Conservation (phyloP, 92 coral and sea anemone genomes). For the Paragorgia papillata region DNA sequence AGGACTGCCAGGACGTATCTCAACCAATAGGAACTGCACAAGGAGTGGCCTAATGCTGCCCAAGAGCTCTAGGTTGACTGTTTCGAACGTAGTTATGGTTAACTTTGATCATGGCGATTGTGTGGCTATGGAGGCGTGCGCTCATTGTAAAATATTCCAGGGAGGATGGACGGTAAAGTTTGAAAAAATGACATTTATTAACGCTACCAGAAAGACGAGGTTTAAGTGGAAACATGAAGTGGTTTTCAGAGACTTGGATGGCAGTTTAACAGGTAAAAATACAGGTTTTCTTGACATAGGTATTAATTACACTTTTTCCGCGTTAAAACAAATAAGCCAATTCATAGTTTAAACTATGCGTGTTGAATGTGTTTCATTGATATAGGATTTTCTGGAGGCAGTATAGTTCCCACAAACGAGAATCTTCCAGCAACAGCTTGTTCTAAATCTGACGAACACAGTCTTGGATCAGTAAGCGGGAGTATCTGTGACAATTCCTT, state of each 20-base stretch:
- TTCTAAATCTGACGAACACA: conserved; percentile 62
- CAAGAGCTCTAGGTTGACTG: conserved; percentile 67
- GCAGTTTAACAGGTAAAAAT: conserved; percentile 72
- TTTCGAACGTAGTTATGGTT: conserved; percentile 72
- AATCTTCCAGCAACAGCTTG: conserved; percentile 84
- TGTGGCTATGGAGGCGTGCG: conserved; percentile 75
- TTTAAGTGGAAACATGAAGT: conserved; percentile 88
- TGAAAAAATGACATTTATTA: conserved; percentile 55
- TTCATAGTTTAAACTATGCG: too few species aligned
- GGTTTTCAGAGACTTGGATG: conserved; percentile 81
- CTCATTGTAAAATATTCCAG: conserved; percentile 66
- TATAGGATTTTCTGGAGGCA: conserved; percentile 64
- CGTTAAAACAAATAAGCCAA: too few species aligned
- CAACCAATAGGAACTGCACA: conserved; percentile 68
- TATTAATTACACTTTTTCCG: not conserved
- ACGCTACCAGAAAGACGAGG: conserved; percentile 70
- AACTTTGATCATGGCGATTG: conserved; percentile 70
- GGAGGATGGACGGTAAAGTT: conserved; percentile 82
- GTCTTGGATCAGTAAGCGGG: conserved; percentile 63
- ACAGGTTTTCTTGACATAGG: not conserved
- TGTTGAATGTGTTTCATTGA: not conserved
- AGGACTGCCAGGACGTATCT: conserved; percentile 44
- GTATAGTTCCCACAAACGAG: conserved; percentile 75
- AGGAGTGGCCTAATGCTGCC: conserved; percentile 75
- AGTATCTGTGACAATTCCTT: conserved; percentile 68